A percentile compares a stretch with the other conserved stretches of the same genome.
Evolutionary conservation across 1,140 invertebrate genomes (phyloP).

Genomic region (Antheraea mylitta): DNA sequence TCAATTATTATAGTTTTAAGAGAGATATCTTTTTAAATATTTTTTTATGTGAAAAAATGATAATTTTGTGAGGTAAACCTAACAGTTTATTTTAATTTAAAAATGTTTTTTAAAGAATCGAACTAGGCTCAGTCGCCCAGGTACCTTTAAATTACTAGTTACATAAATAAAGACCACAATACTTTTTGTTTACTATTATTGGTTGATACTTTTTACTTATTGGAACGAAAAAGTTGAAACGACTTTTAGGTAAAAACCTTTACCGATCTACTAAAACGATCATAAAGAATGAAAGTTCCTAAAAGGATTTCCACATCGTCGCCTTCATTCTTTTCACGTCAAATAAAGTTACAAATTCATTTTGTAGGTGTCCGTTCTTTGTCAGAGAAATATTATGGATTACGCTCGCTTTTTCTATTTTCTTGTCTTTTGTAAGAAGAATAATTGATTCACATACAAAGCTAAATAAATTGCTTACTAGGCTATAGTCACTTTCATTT

Average conservation of each 20-base stretch:
- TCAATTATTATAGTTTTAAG: too few relatives aligned
- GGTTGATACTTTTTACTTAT: too few relatives aligned
- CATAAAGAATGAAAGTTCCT: neutral
- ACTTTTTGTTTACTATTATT: too few relatives aligned
- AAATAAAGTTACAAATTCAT: conserved; percentile 11
- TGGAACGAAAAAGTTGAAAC: neutral
- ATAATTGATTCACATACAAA: neutral
- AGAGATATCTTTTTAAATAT: too few relatives aligned
- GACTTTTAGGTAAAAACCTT: neutral
- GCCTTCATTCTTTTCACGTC: neutral
- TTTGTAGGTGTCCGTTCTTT: conserved; percentile 8
- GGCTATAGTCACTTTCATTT: neutral
- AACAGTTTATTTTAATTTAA: too few relatives aligned
- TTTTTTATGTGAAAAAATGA: too few relatives aligned
- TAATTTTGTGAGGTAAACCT: too few relatives aligned
- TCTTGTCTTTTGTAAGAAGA: neutral
- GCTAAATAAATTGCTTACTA: neutral
- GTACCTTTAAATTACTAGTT: too few relatives aligned
- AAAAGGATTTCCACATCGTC: conserved; percentile 7
- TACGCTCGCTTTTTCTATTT: neutral
- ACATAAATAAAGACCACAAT: too few relatives aligned
- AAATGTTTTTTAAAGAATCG: too few relatives aligned
- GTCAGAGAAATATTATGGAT: neutral
- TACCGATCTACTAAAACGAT: neutral
- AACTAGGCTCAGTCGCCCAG: too few relatives aligned